These are phyloP conservation scores for Hyles vespertilio DNA, from an alignment of 1,140 invertebrate species.

Conservation along the genomic window DNA sequence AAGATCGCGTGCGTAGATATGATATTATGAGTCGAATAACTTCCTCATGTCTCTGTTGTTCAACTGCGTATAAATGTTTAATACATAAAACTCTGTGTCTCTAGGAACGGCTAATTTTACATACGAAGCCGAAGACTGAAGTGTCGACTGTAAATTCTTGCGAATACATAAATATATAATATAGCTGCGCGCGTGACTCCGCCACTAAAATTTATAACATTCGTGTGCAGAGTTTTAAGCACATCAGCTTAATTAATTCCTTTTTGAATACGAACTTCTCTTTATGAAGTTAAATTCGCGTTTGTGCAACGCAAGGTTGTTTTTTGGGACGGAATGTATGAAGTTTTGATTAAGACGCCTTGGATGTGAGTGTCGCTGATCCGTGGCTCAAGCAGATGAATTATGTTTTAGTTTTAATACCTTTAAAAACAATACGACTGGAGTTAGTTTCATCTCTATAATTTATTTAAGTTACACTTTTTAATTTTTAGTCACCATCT, in stretches of 20 bases:
- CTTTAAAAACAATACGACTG: no score
- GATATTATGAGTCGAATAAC: no score
- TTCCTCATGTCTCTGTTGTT: background rate
- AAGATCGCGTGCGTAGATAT: no score
- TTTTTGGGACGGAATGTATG: conserved; percentile 7
- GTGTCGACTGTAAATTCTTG: conserved; percentile 35
- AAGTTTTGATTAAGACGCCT: no score
- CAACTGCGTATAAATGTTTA: background rate
- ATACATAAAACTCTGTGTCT: background rate
- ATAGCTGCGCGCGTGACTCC: conserved; percentile 30
- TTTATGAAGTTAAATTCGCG: conserved; percentile 31
- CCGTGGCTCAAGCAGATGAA: no score
- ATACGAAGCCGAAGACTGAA: conserved; percentile 19
- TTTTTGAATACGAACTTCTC: conserved; percentile 36
- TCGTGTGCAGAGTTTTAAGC: conserved; percentile 45
- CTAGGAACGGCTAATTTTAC: conserved; percentile 11
- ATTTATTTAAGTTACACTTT: no score
- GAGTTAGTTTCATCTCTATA: no score
- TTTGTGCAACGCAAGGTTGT: conserved; percentile 9
- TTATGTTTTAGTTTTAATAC: no score
- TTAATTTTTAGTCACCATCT: no score
- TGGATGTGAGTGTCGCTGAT: no score
- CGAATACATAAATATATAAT: conserved; percentile 38
- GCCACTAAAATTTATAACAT: conserved; percentile 42
- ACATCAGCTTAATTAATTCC: conserved; percentile 49